Base-by-base conservation (phyloP, 2,113 vertebrate genomes). In the Brachyhypopomus gauderio region DNA sequence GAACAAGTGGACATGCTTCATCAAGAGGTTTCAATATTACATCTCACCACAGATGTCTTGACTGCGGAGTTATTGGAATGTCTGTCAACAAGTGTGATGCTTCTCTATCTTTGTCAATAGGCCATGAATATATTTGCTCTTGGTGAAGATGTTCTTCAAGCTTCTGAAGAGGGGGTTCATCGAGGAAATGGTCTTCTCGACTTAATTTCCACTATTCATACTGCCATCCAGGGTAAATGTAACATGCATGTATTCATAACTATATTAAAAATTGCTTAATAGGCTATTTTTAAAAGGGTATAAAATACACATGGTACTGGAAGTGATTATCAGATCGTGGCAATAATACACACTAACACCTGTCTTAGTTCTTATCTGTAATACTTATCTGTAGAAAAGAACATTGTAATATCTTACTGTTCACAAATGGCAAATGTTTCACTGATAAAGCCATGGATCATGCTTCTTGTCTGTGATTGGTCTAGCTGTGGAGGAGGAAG, bases 181-280 rank as follows among this genome's bases (percentile, higher is more conserved):
- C 90, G 84, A 89, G 94, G 89, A 81, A 86, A 85, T 82, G 86
- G 88, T 38, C 84, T 97, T 72, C 81, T 93, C 76, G 84, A 82
- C 3, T 92, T 90, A 82, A 91, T 95, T 63, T 75, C 82, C 45
- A 88, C 78, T 36, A 86, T 96, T 25, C 93, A 94, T 34, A 80
- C 84, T 71, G 83, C 45, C n/a, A 89, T 95, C 74, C 90, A 90
- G 91, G 94, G 97, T 98, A 93, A 75, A 14, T 20, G 48, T 12
- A 20, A 6, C n/a, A 78, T 17, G 4, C 52, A 8, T 73, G n/a
- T 41, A 5, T 58, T 36, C 27, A 36, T 70, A 11, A 23, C 12
- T 67, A 20, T n/a, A 56, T 77, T 76, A 45, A 25, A 5, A n/a
- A 64, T 11, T 62, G 58, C 19, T 4, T 11, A 7, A 3, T 75